Percentiles rank a stretch among this genome's conserved stretches.
Evolutionary conservation across 1,140 invertebrate species (phyloP).

Genomic region (Cylas formicarius): DNA sequence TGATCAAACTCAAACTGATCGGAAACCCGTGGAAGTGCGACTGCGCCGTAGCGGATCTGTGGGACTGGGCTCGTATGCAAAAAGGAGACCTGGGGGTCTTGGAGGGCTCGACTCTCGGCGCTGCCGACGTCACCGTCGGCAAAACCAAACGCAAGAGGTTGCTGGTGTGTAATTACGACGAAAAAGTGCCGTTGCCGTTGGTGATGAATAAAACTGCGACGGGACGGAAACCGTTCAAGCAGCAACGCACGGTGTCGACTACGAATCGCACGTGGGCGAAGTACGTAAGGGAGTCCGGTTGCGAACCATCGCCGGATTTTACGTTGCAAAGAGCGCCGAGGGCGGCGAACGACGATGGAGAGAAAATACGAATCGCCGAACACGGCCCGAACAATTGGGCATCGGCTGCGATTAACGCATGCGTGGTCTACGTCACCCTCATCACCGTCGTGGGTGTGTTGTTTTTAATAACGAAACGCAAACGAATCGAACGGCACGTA

Average conservation of each 20-base stretch:
- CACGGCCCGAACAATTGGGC: conserved; percentile 31
- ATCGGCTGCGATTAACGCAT: conserved; percentile 24
- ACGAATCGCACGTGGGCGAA: conserved; percentile 63
- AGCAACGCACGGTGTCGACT: conserved; percentile 49
- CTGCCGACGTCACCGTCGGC: conserved; percentile 47
- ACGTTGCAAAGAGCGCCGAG: conserved; percentile 24
- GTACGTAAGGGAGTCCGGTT: conserved; percentile 61
- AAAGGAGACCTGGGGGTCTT: conserved; percentile 58
- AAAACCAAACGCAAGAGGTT: conserved; percentile 57
- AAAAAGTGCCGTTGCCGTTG: conserved; percentile 27
- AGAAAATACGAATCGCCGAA: conserved; percentile 16
- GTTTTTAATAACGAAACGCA: conserved; percentile 17
- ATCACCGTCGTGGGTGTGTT: conserved; percentile 27
- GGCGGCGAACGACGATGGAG: conserved; percentile 17
- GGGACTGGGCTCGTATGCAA: conserved; percentile 61
- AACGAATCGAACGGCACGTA: neutral
- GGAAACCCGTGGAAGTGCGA: conserved; percentile 65
- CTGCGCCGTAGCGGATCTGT: conserved; percentile 61
- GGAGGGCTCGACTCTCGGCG: conserved; percentile 55
- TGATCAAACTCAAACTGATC: conserved; percentile 54
- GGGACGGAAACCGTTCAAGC: conserved; percentile 49
- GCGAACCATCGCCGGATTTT: conserved; percentile 41
- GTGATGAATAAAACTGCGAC: conserved; percentile 44
- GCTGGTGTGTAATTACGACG: conserved; percentile 58
- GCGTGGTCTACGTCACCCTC: conserved; percentile 23